Evolutionary conservation across 2,797 vertebrate genomes (phyloP), one percentile per base, ranked within the genome.

Genomic region (Mus caroli): DNA sequence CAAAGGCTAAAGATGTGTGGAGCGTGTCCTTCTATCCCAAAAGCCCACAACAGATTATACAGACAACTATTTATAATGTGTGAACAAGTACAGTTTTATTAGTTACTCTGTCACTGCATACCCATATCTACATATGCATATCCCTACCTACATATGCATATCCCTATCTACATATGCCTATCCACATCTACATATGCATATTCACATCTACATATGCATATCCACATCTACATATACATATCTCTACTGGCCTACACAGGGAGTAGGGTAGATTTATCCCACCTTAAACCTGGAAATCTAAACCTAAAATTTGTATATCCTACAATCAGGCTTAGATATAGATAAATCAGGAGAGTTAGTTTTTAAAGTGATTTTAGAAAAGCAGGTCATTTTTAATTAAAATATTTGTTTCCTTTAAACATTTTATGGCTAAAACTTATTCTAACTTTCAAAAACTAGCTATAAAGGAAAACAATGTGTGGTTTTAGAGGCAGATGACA

Each of bases 341-440:
- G 22, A 82, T 86, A 90, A 86, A 83, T 64, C 28, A 58, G 56
- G 24, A 79, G 46, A 91, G 34, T 22, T 78, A 31, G 19, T 22
- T 87, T 94, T 92, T 71, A 0, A 60, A 80, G 84, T 80, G 0
- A 40, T 64, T 76, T 95, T 94, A 24, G 54, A 92, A 84, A 75
- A 83, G 46, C 5, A 20, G 54, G 40, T 90, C 75, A 88, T 88
- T 95, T 93, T 95, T 71, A 56, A 96, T 83, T 90, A 78, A 96
- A 92, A 2, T 87, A 8, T 34, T 95, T 82, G 5, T 94, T 96
- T 91, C 6, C 82, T 43, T 93, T 94, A 93, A 92, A 90, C 34
- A 89, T 87, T 88, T 78, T 10, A 69, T 80, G 46, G 50, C 31
- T 26, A 92, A 87, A 91, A 85, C 76, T 89, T 94, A 67, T 84